phyloP scores from a whole-genome alignment of 2,888 invertebrate genomes.

The Dolichopus griseipennis region DNA sequence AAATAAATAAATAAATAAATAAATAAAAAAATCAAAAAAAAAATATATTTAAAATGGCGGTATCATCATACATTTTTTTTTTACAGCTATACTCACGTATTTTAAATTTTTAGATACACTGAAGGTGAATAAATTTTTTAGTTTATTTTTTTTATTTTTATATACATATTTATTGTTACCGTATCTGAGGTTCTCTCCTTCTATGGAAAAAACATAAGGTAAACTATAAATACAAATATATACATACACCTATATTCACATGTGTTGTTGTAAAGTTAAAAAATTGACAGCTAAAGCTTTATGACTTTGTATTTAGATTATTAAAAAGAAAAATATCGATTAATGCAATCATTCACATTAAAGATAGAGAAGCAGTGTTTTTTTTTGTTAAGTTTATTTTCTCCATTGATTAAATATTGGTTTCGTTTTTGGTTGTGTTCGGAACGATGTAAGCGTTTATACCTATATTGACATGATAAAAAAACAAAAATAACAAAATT shows the following conservation, averaged over 20 bases:
- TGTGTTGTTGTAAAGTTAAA: no score
- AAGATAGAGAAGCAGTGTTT: neutral
- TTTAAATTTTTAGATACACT: neutral
- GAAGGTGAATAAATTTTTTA: no score
- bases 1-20: neutral
- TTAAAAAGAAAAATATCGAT: neutral
- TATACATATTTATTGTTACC: no score
- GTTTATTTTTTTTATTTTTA: no score
- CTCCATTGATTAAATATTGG: neutral
- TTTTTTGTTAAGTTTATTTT: neutral
- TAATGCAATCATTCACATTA: neutral
- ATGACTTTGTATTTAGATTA: neutral
- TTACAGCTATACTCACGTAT: neutral
- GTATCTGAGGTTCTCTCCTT: no score
- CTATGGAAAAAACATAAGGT: no score
- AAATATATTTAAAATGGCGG: neutral
- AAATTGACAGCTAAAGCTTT: neutral
- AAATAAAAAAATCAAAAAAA: no score
- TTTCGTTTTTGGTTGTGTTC: neutral
- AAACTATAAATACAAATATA: no score
- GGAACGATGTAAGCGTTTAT: neutral
- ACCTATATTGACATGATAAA: neutral
- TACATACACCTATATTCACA: no score
- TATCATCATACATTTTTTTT: neutral
- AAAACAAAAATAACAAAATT: neutral